Conservation (phyloP, 2,797 vertebrate species). For the Danio choprae region DNA sequence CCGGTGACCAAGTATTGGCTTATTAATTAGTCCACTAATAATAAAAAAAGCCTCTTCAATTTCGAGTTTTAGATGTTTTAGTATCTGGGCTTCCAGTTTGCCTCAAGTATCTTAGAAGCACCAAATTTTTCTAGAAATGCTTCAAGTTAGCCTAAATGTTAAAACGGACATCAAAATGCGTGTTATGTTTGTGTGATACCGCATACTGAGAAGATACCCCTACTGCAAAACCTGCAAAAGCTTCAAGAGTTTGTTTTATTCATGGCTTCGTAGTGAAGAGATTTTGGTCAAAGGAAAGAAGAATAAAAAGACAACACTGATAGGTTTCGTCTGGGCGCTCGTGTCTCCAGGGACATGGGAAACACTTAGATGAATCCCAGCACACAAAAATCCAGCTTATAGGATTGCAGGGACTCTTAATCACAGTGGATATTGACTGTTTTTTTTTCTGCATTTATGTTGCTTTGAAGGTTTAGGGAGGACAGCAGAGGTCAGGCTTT, state of each 20-base stretch:
- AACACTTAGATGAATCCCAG: constrained; percentile 4
- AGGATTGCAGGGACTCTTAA: constrained; percentile 24
- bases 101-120: not conserved
- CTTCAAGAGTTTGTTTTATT: constrained; percentile 43
- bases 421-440: constrained; percentile 19
- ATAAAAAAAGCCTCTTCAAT: too few species aligned
- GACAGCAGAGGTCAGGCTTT: constrained; percentile 34
- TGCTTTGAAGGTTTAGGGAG: constrained; percentile 25
- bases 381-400: constrained; percentile 18
- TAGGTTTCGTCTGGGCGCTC: not conserved
- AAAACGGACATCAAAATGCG: constrained; percentile 7
- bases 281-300: not conserved
- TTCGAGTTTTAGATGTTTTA: not conserved
- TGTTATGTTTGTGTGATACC: constrained; percentile 3
- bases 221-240: constrained; percentile 16
- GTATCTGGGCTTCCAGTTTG: not conserved
- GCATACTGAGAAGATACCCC: not conserved
- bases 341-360: constrained; percentile 39
- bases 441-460: constrained; percentile 11
- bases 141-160: constrained; percentile 20
- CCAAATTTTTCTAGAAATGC: not conserved
- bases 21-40: not conserved
- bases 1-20: not conserved
- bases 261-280: not conserved
- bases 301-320: constrained; percentile 26